Conservation (phyloP, 1,140 invertebrate genomes). For the Eurosta solidaginis region DNA sequence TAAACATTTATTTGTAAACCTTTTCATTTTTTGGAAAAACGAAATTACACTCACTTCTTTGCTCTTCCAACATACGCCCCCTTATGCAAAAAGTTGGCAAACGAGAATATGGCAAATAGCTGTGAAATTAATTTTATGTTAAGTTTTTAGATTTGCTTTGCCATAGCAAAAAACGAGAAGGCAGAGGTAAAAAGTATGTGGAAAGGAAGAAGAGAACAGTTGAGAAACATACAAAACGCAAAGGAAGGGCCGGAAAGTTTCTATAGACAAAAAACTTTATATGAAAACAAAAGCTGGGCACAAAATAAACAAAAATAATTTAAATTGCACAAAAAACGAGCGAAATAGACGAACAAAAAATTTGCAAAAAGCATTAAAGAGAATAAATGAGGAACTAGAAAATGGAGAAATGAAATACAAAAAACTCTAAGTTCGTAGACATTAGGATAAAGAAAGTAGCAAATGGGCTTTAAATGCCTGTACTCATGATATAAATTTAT, state of each 20-base stretch:
- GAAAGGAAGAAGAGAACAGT: too few species aligned
- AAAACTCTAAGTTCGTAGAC: background rate
- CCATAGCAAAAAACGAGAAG: too few species aligned
- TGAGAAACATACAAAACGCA: too few species aligned
- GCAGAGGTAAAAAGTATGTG: too few species aligned
- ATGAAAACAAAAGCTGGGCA: constrained; percentile 12
- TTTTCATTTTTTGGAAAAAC: constrained; percentile 22
- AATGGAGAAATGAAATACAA: background rate
- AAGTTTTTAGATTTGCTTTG: too few species aligned
- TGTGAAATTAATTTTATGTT: too few species aligned
- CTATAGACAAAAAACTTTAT: constrained; percentile 14
- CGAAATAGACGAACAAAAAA: background rate
- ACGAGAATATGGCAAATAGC: too few species aligned
- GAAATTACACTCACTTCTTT: too few species aligned
- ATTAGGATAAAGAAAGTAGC: background rate
- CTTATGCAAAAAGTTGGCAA: too few species aligned
- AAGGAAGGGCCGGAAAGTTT: too few species aligned
- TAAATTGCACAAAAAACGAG: background rate
- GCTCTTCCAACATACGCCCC: too few species aligned
- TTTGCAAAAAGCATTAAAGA: background rate
- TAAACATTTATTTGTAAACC: constrained; percentile 26
- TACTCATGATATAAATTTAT: too few species aligned
- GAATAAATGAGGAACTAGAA: background rate
- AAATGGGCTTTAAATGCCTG: background rate
- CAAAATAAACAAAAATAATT: background rate